phyloP scores from a whole-genome alignment of 2,888 invertebrate species.

The Schizaphis graminum region DNA sequence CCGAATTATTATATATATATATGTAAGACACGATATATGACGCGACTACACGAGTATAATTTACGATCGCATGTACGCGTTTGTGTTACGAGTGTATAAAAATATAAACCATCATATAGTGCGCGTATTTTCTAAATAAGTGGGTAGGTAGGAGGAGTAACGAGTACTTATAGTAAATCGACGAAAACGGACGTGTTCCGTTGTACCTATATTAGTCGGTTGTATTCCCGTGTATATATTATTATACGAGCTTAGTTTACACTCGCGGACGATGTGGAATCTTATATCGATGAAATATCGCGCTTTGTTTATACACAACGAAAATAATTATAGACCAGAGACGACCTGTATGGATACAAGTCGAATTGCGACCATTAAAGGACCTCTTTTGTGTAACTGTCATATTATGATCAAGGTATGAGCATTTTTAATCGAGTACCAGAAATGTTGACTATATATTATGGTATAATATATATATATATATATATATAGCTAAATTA shows the following conservation, averaged over 20 bases:
- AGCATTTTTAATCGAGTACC: no score
- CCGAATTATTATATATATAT: background rate
- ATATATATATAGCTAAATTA: background rate
- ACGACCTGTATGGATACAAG: background rate
- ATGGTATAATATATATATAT: background rate
- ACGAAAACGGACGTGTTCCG: background rate
- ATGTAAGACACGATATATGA: background rate
- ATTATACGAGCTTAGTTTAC: background rate
- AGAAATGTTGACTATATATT: no score
- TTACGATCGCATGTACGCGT: background rate
- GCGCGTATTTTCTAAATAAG: background rate
- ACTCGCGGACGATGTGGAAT: background rate
- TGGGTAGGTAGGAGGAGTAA: background rate
- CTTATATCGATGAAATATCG: background rate
- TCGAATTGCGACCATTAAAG: background rate
- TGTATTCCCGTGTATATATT: background rate
- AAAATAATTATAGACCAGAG: background rate
- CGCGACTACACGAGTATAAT: background rate
- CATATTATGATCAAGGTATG: background rate
- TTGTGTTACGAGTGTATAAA: background rate
- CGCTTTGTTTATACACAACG: background rate
- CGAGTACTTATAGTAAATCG: background rate
- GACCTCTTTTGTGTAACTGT: background rate
- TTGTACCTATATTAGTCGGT: background rate
- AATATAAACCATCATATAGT: background rate